phyloP scores from a whole-genome alignment of 2,113 vertebrate genomes.

The Cygnus buccinator region DNA sequence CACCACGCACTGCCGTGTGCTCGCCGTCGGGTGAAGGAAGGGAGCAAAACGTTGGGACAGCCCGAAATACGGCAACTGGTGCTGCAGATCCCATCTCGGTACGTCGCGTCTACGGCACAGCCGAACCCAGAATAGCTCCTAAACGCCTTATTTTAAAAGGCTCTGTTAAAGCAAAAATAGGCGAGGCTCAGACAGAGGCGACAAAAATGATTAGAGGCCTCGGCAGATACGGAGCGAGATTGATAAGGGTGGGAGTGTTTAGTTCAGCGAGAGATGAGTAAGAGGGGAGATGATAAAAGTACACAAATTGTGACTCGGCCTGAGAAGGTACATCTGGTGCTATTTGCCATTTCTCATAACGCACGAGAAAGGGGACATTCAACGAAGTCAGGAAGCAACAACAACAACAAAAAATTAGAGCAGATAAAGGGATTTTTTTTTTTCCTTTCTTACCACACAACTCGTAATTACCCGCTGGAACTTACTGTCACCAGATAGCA shows the following conservation, averaged over 20 bases:
- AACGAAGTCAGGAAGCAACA: conserved; percentile 45
- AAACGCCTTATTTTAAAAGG: neutral
- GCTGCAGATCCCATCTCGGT: neutral
- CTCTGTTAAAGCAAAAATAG: neutral
- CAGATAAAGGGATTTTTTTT: neutral
- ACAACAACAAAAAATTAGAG: neutral
- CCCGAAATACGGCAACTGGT: neutral
- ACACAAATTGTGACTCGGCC: conserved; percentile 57
- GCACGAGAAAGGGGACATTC: conserved; percentile 2
- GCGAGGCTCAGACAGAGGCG: conserved; percentile 10
- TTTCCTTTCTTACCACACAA: neutral
- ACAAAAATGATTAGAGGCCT: conserved; percentile 55
- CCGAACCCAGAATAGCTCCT: neutral
- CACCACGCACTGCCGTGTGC: neutral
- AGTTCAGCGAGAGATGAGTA: conserved; percentile 48
- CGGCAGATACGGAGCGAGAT: neutral
- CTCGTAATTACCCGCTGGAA: conserved; percentile 37
- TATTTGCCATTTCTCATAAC: conserved; percentile 33
- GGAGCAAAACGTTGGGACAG: neutral
- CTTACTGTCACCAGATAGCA: conserved; percentile 26
- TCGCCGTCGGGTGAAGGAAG: neutral
- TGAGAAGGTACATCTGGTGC: conserved; percentile 67
- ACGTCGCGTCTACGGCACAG: neutral
- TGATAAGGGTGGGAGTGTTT: conserved; percentile 67
- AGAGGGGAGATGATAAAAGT: conserved; percentile 54